Evolutionary conservation across 2,888 invertebrate species (phyloP).

Genomic region (Romanomermis culicivorax): DNA sequence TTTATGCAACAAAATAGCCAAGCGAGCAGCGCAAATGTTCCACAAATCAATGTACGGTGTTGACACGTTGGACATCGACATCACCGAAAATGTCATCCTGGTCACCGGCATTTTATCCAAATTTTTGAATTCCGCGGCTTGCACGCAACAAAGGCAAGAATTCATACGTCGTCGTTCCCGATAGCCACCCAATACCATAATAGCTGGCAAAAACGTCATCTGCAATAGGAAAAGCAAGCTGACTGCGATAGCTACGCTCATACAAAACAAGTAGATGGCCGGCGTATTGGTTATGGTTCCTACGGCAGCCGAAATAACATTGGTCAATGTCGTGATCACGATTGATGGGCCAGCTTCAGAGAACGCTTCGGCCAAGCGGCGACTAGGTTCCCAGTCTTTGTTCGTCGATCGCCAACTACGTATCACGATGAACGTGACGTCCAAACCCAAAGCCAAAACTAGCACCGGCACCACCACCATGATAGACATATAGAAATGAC

Average conservation of each 20-base stretch:
- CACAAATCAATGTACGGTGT: too few relatives aligned
- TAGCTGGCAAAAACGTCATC: neutral
- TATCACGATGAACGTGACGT: neutral
- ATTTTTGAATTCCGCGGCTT: too few relatives aligned
- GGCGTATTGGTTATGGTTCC: neutral
- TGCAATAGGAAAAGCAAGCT: neutral
- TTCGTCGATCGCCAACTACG: neutral
- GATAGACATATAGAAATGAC: neutral
- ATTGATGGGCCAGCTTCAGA: neutral
- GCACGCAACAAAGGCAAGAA: neutral
- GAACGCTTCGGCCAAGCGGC: neutral
- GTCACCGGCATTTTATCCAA: too few relatives aligned
- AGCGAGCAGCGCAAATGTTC: neutral
- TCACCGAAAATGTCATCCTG: too few relatives aligned
- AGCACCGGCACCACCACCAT: neutral
- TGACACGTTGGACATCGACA: too few relatives aligned
- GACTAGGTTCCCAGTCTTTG: neutral
- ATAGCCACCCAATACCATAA: too few relatives aligned
- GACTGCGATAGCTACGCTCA: neutral
- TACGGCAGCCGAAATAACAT: neutral
- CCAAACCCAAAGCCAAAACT: slow-evolving; percentile 1
- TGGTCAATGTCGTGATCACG: neutral
- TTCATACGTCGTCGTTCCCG: too few relatives aligned
- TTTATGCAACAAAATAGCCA: neutral
- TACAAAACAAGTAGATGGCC: neutral